Evolutionary conservation across 1,140 invertebrate species (phyloP), one percentile per base, ranked within the genome.

Genomic region (Aleiodes sp.): DNA sequence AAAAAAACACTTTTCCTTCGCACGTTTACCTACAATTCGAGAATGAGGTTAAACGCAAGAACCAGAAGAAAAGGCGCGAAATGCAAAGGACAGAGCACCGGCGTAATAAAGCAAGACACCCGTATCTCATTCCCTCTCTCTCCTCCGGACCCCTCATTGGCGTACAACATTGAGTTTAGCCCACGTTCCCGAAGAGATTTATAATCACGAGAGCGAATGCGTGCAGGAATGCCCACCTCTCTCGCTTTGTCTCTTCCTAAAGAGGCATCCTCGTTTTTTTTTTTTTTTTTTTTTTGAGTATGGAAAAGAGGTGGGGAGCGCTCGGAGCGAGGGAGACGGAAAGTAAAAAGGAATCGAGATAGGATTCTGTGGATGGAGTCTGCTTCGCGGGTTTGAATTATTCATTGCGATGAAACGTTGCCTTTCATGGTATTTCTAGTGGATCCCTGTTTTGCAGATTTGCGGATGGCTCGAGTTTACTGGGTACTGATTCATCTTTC

Each of bases 131-230:
- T 31, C 56, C 28, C 56, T 59, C 28, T 31, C 28, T 28, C 52
- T 56, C 56, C 24, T 56, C 24, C 19, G 19, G 12, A 21, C 8
- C 46, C 10, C 19, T 56, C 56, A 59, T 59, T 59, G 56, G 26
- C 56, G 10, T 65, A 43, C 41, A 65, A 33, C 37, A 29, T 65
- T 28, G 39, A 43, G 41, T 46, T 12, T 46, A 52, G 24, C 63
- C 63, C 63, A 43, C 63, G 63, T 46, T 26, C 24, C 39, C 39
- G 16, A 59, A 21, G 43, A 65, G 63, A 65, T 65, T 65, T 46
- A 65, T 52, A 43, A 65, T 65, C 63, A 41, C 63, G 39, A 65
- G 39, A 46, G 39, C 39, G 31, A 65, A 65, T 65, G 63, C 63
- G 63, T 65, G 63, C 63, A 52, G 63, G 63, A 65, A 65, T 65